These are phyloP conservation scores for Chaetops frenatus DNA, from an alignment of 2,113 vertebrate species.

Conservation along the genomic window DNA sequence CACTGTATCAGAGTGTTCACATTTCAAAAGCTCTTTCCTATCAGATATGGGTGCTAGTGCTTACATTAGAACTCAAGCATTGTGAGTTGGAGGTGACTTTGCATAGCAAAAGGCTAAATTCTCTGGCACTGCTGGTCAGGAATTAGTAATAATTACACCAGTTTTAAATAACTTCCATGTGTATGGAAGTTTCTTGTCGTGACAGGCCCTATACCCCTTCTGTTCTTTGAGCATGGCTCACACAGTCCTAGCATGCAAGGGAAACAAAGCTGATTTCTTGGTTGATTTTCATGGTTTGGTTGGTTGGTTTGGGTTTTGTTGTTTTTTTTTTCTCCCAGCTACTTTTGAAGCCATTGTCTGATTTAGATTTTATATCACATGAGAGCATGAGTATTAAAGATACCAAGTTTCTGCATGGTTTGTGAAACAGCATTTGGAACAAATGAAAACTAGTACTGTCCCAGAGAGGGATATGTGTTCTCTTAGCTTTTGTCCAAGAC, in stretches of 20 bases:
- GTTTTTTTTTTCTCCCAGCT: neutral
- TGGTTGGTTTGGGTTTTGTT: neutral
- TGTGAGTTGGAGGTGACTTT: slow-evolving; percentile 18
- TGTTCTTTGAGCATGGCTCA: neutral
- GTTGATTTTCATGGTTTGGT: too few relatives aligned
- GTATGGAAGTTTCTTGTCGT: neutral
- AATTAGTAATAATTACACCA: neutral
- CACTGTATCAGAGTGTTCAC: neutral
- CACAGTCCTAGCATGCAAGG: neutral
- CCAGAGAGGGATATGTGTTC: neutral
- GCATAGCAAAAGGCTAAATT: neutral
- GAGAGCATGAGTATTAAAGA: neutral
- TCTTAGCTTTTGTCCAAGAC: neutral
- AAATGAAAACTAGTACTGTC: neutral
- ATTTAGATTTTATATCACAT: neutral
- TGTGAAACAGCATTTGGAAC: neutral
- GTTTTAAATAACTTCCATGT: neutral
- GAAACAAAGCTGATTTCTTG: neutral
- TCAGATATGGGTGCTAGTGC: neutral
- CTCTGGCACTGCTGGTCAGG: neutral
- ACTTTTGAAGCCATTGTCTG: neutral
- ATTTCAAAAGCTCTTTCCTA: slow-evolving; percentile 5
- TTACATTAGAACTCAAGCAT: neutral
- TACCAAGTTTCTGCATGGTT: neutral
- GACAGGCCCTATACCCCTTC: neutral